Percentiles rank a stretch among this genome's conserved stretches.
These are phyloP conservation scores for Tichodroma muraria DNA, from an alignment of 2,113 vertebrate genomes.

Conservation along the genomic window DNA sequence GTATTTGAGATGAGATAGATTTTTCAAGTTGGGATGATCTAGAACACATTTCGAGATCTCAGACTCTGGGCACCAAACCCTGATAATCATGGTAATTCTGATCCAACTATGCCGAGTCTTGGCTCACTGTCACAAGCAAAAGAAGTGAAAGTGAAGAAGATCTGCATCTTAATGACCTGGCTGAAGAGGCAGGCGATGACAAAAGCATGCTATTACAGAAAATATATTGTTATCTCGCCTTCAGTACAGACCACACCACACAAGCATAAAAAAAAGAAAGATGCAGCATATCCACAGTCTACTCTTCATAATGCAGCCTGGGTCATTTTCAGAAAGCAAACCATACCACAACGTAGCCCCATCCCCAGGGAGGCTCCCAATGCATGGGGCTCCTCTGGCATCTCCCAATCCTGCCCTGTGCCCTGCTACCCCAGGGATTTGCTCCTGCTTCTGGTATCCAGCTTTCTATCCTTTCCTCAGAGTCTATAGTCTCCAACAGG, in stretches of 20 bases:
- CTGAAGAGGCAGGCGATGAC: background rate
- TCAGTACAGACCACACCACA: background rate
- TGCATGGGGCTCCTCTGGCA: background rate
- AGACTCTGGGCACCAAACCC: background rate
- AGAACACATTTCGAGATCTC: background rate
- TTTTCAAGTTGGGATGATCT: background rate
- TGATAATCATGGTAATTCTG: background rate
- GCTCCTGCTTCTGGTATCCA: background rate
- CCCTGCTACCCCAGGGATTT: background rate
- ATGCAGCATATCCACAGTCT: background rate
- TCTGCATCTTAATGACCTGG: background rate
- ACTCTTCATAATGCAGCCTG: background rate
- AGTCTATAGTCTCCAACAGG: background rate
- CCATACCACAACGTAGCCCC: background rate
- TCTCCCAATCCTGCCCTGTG: background rate
- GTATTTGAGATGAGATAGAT: background rate
- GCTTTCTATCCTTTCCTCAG: background rate
- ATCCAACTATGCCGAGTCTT: background rate
- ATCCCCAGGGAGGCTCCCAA: accelerated
- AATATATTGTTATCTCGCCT: accelerated
- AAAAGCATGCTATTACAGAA: background rate
- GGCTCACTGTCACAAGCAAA: background rate
- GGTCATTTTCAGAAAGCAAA: background rate
- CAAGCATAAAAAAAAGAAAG: background rate
- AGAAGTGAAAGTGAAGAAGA: background rate